A percentile compares a stretch with the other conserved stretches of the same genome.
These are phyloP conservation scores for Masticophis lateralis DNA, from an alignment of 2,797 vertebrate species.

Conservation along the genomic window DNA sequence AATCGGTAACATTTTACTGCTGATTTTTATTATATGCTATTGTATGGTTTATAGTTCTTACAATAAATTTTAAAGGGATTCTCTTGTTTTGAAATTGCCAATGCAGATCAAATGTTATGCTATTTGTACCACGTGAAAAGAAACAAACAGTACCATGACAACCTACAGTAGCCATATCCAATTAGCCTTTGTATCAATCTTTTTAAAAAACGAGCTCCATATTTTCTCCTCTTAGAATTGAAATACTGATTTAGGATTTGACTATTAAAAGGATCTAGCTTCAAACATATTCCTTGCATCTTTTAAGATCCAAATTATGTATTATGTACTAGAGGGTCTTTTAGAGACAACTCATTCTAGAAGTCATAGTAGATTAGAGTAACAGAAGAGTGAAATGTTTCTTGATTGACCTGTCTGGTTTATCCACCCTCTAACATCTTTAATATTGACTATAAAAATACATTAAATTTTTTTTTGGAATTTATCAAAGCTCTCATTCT, in stretches of 20 bases:
- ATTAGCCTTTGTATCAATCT: background rate
- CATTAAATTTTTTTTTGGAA: background rate
- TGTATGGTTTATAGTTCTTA: background rate
- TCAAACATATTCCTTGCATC: background rate
- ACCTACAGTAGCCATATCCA: background rate
- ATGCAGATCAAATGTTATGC: background rate
- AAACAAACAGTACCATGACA: slow-evolving; percentile 2
- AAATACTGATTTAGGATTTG: background rate
- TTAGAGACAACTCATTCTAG: background rate
- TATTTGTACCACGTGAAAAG: background rate
- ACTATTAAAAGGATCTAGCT: background rate
- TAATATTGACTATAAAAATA: background rate
- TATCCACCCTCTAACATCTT: background rate
- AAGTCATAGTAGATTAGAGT: background rate
- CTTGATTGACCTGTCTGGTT: background rate
- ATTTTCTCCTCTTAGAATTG: background rate
- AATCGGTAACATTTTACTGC: no score
- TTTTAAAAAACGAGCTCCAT: background rate
- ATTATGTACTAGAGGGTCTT: background rate
- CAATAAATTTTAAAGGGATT: background rate
- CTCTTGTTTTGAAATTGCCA: background rate
- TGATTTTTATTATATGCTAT: background rate
- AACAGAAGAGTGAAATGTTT: background rate
- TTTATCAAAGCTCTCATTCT: background rate
- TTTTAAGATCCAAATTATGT: background rate